Evolutionary conservation across 2,888 invertebrate genomes (phyloP), one percentile per base, ranked within the genome.

Genomic region (Cheilosia vernalis): DNA sequence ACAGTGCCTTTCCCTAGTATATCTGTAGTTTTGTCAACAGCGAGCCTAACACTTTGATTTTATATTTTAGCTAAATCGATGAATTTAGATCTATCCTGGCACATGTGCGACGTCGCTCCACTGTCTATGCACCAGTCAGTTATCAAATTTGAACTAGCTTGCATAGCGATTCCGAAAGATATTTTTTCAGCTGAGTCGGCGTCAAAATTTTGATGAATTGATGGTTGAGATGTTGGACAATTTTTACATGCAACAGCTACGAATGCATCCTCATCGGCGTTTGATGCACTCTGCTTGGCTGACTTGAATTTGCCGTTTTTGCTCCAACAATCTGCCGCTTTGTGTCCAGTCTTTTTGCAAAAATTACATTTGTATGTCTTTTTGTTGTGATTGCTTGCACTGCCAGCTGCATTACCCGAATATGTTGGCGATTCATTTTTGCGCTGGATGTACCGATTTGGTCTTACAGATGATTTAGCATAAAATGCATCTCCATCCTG

Each of bases 41-140:
- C n/a, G n/a, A n/a, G n/a, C n/a, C n/a, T n/a, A n/a, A n/a, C n/a
- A n/a, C n/a, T n/a, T n/a, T n/a, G n/a, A n/a, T n/a, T n/a, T n/a
- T n/a, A n/a, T n/a, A n/a, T n/a, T n/a, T n/a, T n/a, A n/a, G n/a
- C n/a, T n/a, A n/a, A n/a, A n/a, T n/a, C n/a, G n/a, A n/a, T n/a
- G n/a, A n/a, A 37, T 44, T 61, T 33, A 17, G 10, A 30, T 67
- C 37, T 6, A 64, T 78, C 58, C 61, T 76, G 33, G 33, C 33
- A 17, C 37, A 78, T 63, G 56, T 69, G 69, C 76, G 67, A 53
- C 17, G 69, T 55, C 13, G 55, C 53, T 17, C 69, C 69, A 40
- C 55, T 69, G 42, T 69, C 33, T 33, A 33, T 30, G 17, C 33
- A 33, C 33, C 33, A 56, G 33, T 33, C 33, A 7, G 19, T 33